A percentile compares a stretch with the other conserved stretches of the same genome.
phyloP scores from a whole-genome alignment of 2,797 vertebrate genomes.

The Paguma larvata region DNA sequence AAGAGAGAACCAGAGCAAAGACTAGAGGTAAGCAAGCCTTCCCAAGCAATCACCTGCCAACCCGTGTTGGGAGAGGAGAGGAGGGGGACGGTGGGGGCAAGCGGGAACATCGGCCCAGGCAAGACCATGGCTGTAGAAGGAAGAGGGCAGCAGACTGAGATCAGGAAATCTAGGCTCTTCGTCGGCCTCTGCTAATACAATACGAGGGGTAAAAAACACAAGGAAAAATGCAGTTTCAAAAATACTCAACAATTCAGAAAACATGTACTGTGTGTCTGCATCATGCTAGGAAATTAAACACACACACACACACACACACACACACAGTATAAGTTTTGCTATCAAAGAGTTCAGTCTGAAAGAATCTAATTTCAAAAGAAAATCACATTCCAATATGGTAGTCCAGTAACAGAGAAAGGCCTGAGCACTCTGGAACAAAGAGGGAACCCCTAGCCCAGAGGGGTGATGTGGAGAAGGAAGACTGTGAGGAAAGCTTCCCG shows the following conservation, averaged over 20 bases:
- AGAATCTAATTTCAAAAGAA: neutral
- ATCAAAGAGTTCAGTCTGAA: neutral
- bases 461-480: no score
- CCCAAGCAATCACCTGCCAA: neutral
- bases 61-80: no score
- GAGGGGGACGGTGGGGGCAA: no score
- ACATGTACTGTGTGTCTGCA: neutral
- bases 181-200: neutral
- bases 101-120: neutral
- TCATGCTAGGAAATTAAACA: neutral
- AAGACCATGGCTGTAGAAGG: neutral
- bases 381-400: neutral
- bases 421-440: neutral
- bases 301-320: no score
- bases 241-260: neutral
- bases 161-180: neutral
- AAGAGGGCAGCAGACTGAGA: neutral
- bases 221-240: neutral
- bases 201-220: neutral
- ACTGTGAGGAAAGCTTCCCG: neutral
- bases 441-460: accelerated
- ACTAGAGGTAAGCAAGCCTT: neutral
- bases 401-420: neutral
- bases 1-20: neutral
- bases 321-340: neutral